phyloP scores from a whole-genome alignment of 2,888 invertebrate species.

The Cheilosia grossa region DNA sequence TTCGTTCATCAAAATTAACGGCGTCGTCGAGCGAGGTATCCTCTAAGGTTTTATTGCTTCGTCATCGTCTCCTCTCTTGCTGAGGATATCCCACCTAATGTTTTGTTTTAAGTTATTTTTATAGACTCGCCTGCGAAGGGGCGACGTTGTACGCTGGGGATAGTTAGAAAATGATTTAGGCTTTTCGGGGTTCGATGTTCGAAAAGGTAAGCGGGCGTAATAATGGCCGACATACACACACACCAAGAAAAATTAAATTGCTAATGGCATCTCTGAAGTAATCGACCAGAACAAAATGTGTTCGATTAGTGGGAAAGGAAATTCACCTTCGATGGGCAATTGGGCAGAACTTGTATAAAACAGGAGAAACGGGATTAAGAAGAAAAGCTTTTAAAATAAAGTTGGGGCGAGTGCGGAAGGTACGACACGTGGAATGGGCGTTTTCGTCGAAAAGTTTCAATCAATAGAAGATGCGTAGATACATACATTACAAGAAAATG shows the following conservation, averaged over 20 bases:
- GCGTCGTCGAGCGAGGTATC: conserved; percentile 33
- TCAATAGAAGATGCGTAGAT: neutral
- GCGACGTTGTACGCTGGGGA: neutral
- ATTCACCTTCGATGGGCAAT: conserved; percentile 55
- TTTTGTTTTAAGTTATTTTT: conserved; percentile 62
- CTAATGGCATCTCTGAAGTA: conserved; percentile 64
- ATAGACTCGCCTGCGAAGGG: conserved; percentile 33
- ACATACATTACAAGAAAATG: neutral
- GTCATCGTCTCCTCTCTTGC: conserved; percentile 9
- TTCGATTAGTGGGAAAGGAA: conserved; percentile 47
- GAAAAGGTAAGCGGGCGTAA: conserved; percentile 55
- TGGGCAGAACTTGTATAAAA: conserved; percentile 39
- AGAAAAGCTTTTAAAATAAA: conserved; percentile 43
- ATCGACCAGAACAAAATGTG: conserved; percentile 66
- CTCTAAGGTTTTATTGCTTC: conserved; percentile 26
- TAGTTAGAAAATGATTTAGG: conserved; percentile 66
- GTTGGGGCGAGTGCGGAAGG: neutral
- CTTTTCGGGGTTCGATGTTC: conserved; percentile 7
- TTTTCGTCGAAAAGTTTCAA: neutral
- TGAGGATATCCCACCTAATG: conserved; percentile 29
- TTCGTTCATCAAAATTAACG: conserved; percentile 58
- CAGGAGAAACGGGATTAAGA: neutral
- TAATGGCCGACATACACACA: conserved; percentile 4
- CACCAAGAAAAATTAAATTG: conserved; percentile 45
- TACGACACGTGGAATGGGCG: conserved; percentile 29